A percentile compares a stretch with the other conserved stretches of the same genome.
These are phyloP conservation scores for Pseudochirops corinnae DNA, from an alignment of 2,797 vertebrate species.

Conservation along the genomic window DNA sequence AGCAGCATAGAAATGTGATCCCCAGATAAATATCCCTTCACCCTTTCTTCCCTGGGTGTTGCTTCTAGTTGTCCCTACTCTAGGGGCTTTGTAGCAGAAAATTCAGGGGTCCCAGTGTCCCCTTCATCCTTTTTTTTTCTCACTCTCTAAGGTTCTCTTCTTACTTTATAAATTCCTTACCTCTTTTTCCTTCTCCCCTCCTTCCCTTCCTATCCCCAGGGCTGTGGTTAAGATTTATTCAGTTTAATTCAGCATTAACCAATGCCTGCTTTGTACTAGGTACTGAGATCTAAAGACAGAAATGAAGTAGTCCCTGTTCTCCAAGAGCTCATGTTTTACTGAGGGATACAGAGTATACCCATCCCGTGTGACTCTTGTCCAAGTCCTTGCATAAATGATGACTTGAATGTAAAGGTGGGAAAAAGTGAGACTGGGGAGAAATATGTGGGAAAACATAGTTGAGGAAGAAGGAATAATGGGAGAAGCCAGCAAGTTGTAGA, in stretches of 20 bases:
- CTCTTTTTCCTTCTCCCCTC: no score
- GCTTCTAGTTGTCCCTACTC: background rate
- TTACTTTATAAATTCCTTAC: background rate
- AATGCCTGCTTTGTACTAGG: background rate
- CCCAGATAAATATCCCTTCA: background rate
- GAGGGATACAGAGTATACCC: background rate
- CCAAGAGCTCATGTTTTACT: background rate
- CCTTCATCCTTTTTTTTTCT: background rate
- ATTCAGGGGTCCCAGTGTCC: background rate
- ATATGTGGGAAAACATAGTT: background rate
- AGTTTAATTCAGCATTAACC: background rate
- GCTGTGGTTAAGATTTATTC: background rate
- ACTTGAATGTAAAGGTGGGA: background rate
- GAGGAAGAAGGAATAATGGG: background rate
- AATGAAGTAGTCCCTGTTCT: background rate
- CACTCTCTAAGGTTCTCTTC: background rate
- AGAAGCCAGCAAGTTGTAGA: background rate
- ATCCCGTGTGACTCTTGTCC: background rate
- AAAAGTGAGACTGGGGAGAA: background rate
- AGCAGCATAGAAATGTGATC: background rate
- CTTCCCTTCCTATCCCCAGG: background rate
- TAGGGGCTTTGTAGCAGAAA: background rate
- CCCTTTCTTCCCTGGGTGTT: background rate
- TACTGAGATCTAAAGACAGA: background rate
- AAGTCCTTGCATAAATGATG: background rate